Conservation (phyloP, 2,888 invertebrate genomes). For the Isotomurus palustris region DNA sequence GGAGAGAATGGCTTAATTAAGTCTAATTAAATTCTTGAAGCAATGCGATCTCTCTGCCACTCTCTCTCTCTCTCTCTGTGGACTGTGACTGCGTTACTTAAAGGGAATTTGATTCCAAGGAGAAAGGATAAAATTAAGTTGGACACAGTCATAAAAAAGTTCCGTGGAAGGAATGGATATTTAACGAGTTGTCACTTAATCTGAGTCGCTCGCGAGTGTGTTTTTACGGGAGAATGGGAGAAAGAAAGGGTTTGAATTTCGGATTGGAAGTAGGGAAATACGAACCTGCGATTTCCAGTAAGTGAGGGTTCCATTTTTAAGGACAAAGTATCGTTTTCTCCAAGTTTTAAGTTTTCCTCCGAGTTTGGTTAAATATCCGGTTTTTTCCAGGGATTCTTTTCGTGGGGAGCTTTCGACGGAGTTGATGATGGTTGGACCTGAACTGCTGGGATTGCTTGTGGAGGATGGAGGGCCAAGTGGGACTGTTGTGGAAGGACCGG, state of each 20-base stretch:
- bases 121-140: no score
- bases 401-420: conserved; percentile 52
- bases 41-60: no score
- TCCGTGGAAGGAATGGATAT: no score
- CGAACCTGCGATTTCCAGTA: conserved; percentile 87
- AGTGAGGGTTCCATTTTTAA: conserved; percentile 84
- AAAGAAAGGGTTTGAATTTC: conserved; percentile 8
- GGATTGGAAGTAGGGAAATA: conserved; percentile 13
- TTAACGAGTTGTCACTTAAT: no score
- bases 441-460: conserved; percentile 49
- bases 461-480: conserved; percentile 45
- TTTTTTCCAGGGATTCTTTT: conserved; percentile 80
- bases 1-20: background rate
- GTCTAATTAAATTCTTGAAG: conserved; percentile 1
- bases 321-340: conserved; percentile 92
- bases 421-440: conserved; percentile 37
- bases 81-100: no score
- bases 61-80: no score
- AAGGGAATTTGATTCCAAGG: no score
- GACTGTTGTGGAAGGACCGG: conserved; percentile 30
- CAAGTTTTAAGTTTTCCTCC: conserved; percentile 95
- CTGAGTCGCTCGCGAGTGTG: no score
- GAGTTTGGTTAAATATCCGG: conserved; percentile 79
- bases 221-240: no score
- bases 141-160: background rate